Base-by-base conservation (phyloP, 2,888 invertebrate species). In the Oxytorus armatus region DNA sequence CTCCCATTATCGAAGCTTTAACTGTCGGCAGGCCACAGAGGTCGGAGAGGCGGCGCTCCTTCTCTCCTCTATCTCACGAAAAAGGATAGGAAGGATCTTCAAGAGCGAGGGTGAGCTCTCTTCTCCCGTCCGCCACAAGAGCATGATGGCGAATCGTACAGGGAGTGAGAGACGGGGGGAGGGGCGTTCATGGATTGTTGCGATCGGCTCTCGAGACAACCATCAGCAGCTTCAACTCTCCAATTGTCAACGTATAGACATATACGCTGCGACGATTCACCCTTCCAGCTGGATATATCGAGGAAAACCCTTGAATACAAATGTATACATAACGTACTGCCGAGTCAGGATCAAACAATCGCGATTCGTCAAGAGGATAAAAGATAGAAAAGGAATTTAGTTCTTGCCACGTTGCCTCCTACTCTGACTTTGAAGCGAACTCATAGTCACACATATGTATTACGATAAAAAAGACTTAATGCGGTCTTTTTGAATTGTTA, bases 181-280 rank as follows among this genome's bases (percentile, higher is more conserved):
- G 87, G 88, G 88, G 86, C 87, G 85, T 84, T 83, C 36, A 55
- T n/a, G 72, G 76, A 77, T 83, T 77, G 61, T 73, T 81, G 57
- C 77, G 81, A 83, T 83, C 73, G 68, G 59, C 75, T 76, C 68
- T 76, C 68, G 80, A 80, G 80, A 82, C 78, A 76, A 72, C 72
- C 75, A 82, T 83, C 79, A 66, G 68, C 61, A 73, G 55, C 68
- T 68, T 66, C 39, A 49, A 63, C 63, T 47, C 42, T 49, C 44
- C 49, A n/a, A 75, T 75, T 65, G 57, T 74, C 39, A 33, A 55
- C 53, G 21, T 72, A 33, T 59, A 63, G 25, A 36, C 44, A 53
- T 72, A 55, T 55, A 66, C 18, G 10, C 5, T 11, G 14, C 42
- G 44, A 59, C 65, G 68, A 72, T 80, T 73, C 63, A 68, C 70